Conservation (phyloP, 2,113 vertebrate species). For the Prionailurus viverrinus region DNA sequence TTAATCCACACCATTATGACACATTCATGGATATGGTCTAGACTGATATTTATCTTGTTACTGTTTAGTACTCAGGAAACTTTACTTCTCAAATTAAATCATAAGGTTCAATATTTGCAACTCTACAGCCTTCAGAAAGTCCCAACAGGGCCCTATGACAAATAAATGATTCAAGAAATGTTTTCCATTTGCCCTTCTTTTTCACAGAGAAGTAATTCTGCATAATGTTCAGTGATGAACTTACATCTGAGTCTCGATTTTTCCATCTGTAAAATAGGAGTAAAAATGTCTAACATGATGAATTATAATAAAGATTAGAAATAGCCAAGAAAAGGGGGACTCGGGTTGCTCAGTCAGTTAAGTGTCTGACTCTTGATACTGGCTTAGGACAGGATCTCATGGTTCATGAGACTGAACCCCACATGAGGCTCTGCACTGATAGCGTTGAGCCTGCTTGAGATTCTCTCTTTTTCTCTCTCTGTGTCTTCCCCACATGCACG, state of each 20-base stretch:
- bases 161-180: neutral
- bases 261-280: neutral
- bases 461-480: no score
- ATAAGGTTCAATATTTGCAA: neutral
- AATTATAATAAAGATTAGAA: slow-evolving; percentile 12
- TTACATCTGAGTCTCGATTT: neutral
- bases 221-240: neutral
- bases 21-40: neutral
- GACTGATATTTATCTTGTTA: neutral
- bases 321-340: neutral
- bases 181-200: neutral
- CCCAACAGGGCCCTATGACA: neutral
- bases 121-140: neutral
- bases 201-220: neutral
- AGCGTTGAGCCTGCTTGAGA: no score
- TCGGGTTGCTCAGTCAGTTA: no score
- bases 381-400: no score
- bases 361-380: no score
- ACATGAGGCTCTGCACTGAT: no score
- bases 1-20: neutral
- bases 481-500: no score
- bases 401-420: no score
- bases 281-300: neutral
- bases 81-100: slow-evolving; percentile 31
- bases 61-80: neutral